Evolutionary conservation across 2,888 invertebrate species (phyloP), one percentile per base, ranked within the genome.

Genomic region (Pandemis cinnamomeana): DNA sequence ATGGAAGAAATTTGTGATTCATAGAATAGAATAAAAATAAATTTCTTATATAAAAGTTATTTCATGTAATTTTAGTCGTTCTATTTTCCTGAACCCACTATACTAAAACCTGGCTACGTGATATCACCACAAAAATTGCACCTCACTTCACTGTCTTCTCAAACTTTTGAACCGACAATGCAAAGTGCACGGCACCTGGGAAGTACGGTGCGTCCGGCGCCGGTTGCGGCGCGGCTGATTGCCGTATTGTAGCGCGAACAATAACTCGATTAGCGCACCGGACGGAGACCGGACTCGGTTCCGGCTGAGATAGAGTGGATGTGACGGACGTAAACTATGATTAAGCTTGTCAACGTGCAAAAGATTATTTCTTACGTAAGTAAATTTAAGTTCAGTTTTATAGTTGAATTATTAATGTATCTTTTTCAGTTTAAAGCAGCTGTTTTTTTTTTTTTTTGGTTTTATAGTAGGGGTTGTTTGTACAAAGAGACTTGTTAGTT

Each of bases 231-330:
- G 84, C 84, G 78, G 79, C 88, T 93, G 93, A 94, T 94, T 94
- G 92, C 91, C 86, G 84, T 89, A 94, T 94, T 94, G 93, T 94
- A 85, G 85, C 85, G 86, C 83, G 87, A 88, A 93, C 93, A 93
- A 92, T 94, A 93, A 94, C 92, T 94, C 93, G 93, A 94, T 93
- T 93, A 94, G 92, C 83, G 84, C 82, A 78, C 82, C 83, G 87
- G 87, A 83, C 87, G 84, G 85, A 78, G 84, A 84, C 89, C 90
- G 90, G 91, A 91, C 89, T 86, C 87, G 85, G 82, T 79, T 66
- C 75, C 77, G 76, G 75, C 10, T 42, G 48, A 66, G 20, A 42
- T 79, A 80, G 7, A 77, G 72, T 85, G 87, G 92, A 92, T 81
- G 74, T 8, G 70, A 46, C 64, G 42, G 20, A 20, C 36, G 6